These are phyloP conservation scores for Labrus mixtus DNA, from an alignment of 2,113 vertebrate genomes.

Conservation along the genomic window DNA sequence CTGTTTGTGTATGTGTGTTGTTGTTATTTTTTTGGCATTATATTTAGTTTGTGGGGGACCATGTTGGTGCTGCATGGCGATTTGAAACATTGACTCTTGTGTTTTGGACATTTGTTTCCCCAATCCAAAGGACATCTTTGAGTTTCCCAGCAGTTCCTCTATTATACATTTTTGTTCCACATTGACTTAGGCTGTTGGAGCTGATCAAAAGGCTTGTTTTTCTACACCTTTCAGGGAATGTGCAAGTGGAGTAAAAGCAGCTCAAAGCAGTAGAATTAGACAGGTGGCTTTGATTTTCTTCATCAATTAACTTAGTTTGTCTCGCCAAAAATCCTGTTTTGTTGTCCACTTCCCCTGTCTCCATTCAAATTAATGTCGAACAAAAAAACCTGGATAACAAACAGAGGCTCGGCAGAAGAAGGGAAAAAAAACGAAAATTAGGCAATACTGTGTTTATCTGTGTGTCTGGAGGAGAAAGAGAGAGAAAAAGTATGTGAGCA, in stretches of 20 bases:
- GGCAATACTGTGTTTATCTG: background rate
- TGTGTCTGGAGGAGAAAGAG: background rate
- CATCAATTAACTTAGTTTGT: conserved; percentile 27
- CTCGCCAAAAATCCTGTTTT: conserved; percentile 12
- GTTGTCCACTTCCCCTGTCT: conserved; percentile 6
- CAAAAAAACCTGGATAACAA: background rate
- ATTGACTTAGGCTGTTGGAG: background rate
- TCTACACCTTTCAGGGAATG: background rate
- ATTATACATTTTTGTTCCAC: background rate
- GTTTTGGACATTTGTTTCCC: background rate
- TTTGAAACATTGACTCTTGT: background rate
- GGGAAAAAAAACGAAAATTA: background rate
- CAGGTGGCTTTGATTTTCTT: background rate
- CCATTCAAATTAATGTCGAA: background rate
- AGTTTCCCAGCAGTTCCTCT: too few relatives aligned
- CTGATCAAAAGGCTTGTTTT: background rate
- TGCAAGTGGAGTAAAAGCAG: background rate
- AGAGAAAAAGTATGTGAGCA: background rate
- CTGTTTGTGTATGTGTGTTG: background rate
- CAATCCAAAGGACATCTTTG: background rate
- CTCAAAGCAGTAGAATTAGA: conserved; percentile 1
- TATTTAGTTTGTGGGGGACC: too few relatives aligned
- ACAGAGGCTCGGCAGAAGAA: background rate
- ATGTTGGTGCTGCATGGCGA: background rate
- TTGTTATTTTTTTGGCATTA: background rate